Conservation (phyloP, 2,797 vertebrate genomes). For the Argentina silus region DNA sequence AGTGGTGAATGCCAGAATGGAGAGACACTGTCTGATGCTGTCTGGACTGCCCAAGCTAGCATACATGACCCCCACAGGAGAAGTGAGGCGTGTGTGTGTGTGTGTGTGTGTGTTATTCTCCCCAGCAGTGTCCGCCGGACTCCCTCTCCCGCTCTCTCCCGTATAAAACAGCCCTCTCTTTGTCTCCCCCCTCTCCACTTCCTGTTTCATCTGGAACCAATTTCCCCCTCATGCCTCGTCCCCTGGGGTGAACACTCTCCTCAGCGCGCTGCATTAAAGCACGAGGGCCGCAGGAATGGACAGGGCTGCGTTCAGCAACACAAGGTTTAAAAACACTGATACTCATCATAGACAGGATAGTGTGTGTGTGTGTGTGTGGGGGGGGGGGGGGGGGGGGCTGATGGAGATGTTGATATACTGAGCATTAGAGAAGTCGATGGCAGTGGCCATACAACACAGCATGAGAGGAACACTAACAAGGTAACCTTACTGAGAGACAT, state of each 20-base stretch:
- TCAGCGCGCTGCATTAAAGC: constrained; percentile 42
- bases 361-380: too few relatives aligned
- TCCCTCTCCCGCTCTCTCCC: constrained; percentile 26
- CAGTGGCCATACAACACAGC: neutral
- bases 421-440: neutral
- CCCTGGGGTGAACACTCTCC: constrained; percentile 68
- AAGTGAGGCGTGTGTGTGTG: constrained; percentile 14
- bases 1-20: neutral
- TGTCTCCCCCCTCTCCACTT: constrained; percentile 70
- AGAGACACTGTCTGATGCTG: constrained; percentile 15
- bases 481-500: neutral
- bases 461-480: neutral
- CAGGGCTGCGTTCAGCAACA: constrained; percentile 37
- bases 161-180: constrained; percentile 73
- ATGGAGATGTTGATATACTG: neutral
- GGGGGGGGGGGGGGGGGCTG: constrained; percentile 26
- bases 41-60: constrained; percentile 3
- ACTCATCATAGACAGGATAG: constrained; percentile 23
- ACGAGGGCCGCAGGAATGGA: constrained; percentile 33
- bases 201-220: constrained; percentile 81
- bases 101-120: constrained; percentile 14
- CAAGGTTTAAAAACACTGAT: constrained; percentile 30
- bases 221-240: constrained; percentile 77
- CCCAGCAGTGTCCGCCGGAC: neutral
- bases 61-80: constrained; percentile 1